Conservation (phyloP, 2,888 invertebrate species). For the Mantis religiosa region DNA sequence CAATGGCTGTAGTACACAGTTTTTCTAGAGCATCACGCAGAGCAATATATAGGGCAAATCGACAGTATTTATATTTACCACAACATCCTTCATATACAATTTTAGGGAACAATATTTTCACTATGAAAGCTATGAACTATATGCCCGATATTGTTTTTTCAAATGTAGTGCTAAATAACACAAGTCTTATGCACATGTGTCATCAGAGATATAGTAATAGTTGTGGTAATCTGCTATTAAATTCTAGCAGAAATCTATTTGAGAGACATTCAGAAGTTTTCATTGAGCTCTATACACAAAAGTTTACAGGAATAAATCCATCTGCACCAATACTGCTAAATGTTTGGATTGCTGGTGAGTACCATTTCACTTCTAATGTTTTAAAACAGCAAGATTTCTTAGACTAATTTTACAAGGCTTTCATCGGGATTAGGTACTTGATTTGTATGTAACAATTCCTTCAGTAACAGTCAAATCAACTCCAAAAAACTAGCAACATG, state of each 20-base stretch:
- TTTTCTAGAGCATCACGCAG: neutral
- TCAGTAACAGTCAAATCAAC: too few relatives aligned
- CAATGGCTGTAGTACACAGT: neutral
- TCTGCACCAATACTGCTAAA: neutral
- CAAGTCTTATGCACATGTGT: neutral
- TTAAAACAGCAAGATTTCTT: neutral
- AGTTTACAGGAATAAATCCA: neutral
- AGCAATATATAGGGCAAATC: neutral
- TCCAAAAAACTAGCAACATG: too few relatives aligned
- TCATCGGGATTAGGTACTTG: neutral
- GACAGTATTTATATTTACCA: neutral
- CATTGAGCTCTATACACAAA: constrained; percentile 1
- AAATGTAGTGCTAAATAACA: neutral
- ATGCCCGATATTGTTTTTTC: neutral
- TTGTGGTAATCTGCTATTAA: too few relatives aligned
- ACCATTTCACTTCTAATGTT: neutral
- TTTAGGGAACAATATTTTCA: neutral
- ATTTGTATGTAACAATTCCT: too few relatives aligned
- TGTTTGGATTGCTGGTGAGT: neutral
- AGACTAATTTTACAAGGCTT: neutral
- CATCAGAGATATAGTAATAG: neutral
- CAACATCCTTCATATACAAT: too few relatives aligned
- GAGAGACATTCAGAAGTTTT: neutral
- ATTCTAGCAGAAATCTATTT: neutral
- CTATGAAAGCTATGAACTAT: neutral